A percentile compares a stretch with the other conserved stretches of the same genome.
phyloP scores from a whole-genome alignment of 2,113 vertebrate genomes.

The Engystomops pustulosus region DNA sequence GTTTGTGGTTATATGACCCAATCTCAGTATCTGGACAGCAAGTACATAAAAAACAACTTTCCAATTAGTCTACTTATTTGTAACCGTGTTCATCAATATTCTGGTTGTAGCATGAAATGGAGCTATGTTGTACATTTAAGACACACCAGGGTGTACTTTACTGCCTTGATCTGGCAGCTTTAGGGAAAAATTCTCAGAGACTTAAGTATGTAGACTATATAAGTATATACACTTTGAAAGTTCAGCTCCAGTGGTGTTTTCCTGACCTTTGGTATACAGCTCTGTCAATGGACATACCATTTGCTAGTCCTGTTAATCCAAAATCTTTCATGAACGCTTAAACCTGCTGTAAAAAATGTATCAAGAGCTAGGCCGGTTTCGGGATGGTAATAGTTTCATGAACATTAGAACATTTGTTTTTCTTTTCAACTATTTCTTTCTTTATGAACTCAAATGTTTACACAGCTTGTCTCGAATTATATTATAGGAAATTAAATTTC shows the following conservation, averaged over 20 bases:
- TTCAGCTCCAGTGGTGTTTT: slow-evolving; percentile 4
- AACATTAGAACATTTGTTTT: slow-evolving; percentile 59
- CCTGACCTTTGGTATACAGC: slow-evolving; percentile 12
- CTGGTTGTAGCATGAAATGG: not conserved
- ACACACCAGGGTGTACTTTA: slow-evolving; percentile 17
- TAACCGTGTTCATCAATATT: slow-evolving; percentile 7
- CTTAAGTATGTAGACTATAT: slow-evolving; percentile 20
- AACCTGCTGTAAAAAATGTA: slow-evolving; percentile 21
- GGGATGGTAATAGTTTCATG: slow-evolving; percentile 1
- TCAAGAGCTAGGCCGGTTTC: slow-evolving; percentile 34
- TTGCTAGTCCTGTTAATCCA: slow-evolving; percentile 50
- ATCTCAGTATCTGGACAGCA: too few relatives aligned
- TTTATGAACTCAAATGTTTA: slow-evolving; percentile 59
- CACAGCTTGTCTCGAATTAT: slow-evolving; percentile 54
- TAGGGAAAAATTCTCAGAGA: slow-evolving; percentile 3
- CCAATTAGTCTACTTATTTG: not conserved
- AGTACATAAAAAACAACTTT: too few relatives aligned
- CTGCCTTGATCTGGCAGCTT: slow-evolving; percentile 10
- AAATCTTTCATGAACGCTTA: slow-evolving; percentile 49
- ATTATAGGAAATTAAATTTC: slow-evolving; percentile 59
- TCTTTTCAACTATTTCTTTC: slow-evolving; percentile 52
- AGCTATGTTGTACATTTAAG: slow-evolving; percentile 27
- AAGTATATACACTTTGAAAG: slow-evolving; percentile 36
- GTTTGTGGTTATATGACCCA: too few relatives aligned
- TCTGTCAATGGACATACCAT: slow-evolving; percentile 15